These are phyloP conservation scores for Trachelipus rathkii DNA, from an alignment of 1,140 invertebrate genomes.

Conservation along the genomic window DNA sequence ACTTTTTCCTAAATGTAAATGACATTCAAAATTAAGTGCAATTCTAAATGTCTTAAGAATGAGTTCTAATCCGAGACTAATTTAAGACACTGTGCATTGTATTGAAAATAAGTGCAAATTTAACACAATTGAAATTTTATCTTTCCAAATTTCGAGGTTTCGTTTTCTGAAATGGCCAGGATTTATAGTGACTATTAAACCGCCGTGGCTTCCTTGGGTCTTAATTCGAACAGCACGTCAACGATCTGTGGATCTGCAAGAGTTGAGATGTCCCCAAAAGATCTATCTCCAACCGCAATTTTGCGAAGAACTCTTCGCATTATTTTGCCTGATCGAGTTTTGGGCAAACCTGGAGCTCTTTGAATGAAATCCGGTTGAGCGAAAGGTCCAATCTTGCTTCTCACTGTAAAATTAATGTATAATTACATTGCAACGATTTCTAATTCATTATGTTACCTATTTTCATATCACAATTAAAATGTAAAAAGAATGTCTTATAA, in stretches of 20 bases:
- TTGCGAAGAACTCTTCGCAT: constrained; percentile 92
- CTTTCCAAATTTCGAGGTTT: background rate
- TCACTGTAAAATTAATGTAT: constrained; percentile 58
- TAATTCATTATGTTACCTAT: background rate
- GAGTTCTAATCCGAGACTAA: background rate
- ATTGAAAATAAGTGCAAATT: background rate
- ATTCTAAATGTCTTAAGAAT: background rate
- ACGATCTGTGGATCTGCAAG: constrained; percentile 58
- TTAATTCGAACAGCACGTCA: constrained; percentile 51
- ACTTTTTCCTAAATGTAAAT: background rate
- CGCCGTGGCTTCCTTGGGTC: constrained; percentile 28
- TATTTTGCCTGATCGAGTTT: constrained; percentile 96
- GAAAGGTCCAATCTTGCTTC: constrained; percentile 91
- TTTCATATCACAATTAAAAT: background rate
- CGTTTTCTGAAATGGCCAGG: background rate
- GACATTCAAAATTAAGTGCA: background rate
- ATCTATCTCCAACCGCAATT: constrained; percentile 77
- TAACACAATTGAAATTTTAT: background rate
- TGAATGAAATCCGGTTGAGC: constrained; percentile 93
- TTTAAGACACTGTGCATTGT: background rate
- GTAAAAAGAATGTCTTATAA: background rate
- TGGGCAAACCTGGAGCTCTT: constrained; percentile 84
- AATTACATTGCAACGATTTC: constrained; percentile 12
- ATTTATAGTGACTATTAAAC: background rate
- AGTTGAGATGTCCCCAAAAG: constrained; percentile 90